These are phyloP conservation scores for Aradus depressus DNA, from an alignment of 2,888 invertebrate species.

Conservation along the genomic window DNA sequence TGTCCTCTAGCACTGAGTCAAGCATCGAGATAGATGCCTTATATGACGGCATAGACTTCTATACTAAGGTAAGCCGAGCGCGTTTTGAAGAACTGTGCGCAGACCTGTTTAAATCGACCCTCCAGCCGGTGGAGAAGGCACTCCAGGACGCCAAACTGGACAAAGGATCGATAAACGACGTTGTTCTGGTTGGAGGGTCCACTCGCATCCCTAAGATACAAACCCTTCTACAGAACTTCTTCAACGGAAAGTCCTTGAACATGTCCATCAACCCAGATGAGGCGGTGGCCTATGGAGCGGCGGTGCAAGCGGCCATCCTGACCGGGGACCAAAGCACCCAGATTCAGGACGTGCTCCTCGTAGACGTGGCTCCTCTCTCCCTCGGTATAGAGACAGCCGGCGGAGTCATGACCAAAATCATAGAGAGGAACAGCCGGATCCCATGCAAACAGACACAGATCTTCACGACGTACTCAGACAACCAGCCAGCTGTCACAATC, in stretches of 20 bases:
- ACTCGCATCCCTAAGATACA: conserved; percentile 38
- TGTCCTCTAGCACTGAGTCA: conserved; percentile 44
- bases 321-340: conserved; percentile 49
- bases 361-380: conserved; percentile 53
- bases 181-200: conserved; percentile 41
- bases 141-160: conserved; percentile 39
- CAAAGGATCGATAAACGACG: conserved; percentile 38
- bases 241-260: conserved; percentile 53
- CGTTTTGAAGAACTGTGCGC: conserved; percentile 64
- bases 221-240: conserved; percentile 49
- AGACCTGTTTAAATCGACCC: conserved; percentile 57
- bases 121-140: conserved; percentile 42
- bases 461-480: conserved; percentile 71
- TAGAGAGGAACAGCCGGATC: conserved; percentile 59
- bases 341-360: conserved; percentile 57
- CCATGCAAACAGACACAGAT: conserved; percentile 61
- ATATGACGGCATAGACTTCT: conserved; percentile 43
- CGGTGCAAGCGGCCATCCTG: conserved; percentile 61
- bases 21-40: conserved; percentile 43
- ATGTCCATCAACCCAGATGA: conserved; percentile 70
- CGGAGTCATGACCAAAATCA: conserved; percentile 61
- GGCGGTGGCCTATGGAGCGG: conserved; percentile 68
- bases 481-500: conserved; percentile 63
- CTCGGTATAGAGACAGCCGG: conserved; percentile 68
- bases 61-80: conserved; percentile 58